These are phyloP conservation scores for Coreius guichenoti DNA, from an alignment of 2,797 vertebrate species.

Conservation along the genomic window DNA sequence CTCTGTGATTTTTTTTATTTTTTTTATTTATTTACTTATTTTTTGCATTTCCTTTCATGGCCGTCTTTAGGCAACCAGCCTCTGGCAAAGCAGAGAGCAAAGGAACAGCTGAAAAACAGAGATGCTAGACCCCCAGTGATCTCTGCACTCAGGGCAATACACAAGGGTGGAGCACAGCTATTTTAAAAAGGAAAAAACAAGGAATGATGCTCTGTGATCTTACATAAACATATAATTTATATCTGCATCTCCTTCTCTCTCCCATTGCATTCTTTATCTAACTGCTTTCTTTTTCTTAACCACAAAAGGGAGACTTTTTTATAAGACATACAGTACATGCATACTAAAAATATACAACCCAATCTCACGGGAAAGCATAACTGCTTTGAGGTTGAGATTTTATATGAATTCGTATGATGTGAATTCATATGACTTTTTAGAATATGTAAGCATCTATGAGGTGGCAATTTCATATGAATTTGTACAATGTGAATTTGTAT, in stretches of 20 bases:
- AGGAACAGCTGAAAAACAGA: slow-evolving; percentile 59
- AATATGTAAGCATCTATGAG: background rate
- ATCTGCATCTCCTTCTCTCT: background rate
- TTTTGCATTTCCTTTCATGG: slow-evolving; percentile 56
- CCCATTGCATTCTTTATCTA: background rate
- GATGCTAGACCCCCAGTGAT: slow-evolving; percentile 38
- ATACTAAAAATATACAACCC: background rate
- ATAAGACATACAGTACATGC: background rate
- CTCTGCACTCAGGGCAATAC: slow-evolving; percentile 27
- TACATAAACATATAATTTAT: slow-evolving; percentile 28
- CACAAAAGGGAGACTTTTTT: background rate
- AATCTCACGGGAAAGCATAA: background rate
- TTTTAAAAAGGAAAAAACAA: slow-evolving; percentile 3
- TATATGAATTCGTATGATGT: background rate
- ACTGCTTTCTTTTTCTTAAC: background rate
- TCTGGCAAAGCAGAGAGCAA: slow-evolving; percentile 37
- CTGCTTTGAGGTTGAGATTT: background rate
- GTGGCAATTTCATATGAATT: background rate
- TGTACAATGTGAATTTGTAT: background rate
- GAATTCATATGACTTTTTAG: background rate
- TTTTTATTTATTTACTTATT: slow-evolving; percentile 6
- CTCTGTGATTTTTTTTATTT: background rate
- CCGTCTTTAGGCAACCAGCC: slow-evolving; percentile 64
- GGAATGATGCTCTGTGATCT: slow-evolving; percentile 26
- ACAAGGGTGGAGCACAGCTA: slow-evolving; percentile 20